phyloP scores from a whole-genome alignment of 1,140 invertebrate species.

The Neodiprion pinetum region DNA sequence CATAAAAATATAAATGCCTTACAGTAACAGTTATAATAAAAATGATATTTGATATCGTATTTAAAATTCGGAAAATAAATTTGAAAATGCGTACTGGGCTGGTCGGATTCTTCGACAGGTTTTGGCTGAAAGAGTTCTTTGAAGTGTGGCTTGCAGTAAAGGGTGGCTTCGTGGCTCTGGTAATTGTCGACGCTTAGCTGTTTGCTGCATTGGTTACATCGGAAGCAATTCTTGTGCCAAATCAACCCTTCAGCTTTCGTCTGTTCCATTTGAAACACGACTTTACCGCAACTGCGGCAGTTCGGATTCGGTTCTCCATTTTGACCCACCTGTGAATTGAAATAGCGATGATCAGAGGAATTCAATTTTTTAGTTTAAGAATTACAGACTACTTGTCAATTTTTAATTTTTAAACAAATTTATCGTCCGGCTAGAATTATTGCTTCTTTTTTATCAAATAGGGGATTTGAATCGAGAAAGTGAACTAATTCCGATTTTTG shows the following conservation, averaged over 20 bases:
- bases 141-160: slow-evolving; percentile 95
- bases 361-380: neutral
- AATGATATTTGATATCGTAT: no score
- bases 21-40: no score
- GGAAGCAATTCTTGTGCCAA: slow-evolving; percentile 93
- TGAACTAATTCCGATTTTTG: no score
- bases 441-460: slow-evolving; percentile 8
- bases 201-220: slow-evolving; percentile 88
- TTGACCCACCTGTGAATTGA: slow-evolving; percentile 47
- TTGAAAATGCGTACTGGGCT: slow-evolving; percentile 66
- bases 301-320: slow-evolving; percentile 63
- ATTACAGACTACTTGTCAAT: slow-evolving; percentile 12
- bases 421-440: no score
- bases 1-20: no score
- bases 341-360: slow-evolving; percentile 16
- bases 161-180: slow-evolving; percentile 83
- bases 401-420: slow-evolving; percentile 15
- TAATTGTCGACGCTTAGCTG: slow-evolving; percentile 89
- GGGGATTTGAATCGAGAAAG: neutral
- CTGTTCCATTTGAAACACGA: slow-evolving; percentile 94
- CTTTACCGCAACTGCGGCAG: slow-evolving; percentile 84
- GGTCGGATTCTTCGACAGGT: slow-evolving; percentile 78
- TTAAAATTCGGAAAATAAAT: neutral
- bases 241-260: slow-evolving; percentile 85
- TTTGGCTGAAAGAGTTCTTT: slow-evolving; percentile 91